phyloP scores from a whole-genome alignment of 30 jellyfish, hydroid and myxozoan species.

The Rhopilema esculentum region DNA sequence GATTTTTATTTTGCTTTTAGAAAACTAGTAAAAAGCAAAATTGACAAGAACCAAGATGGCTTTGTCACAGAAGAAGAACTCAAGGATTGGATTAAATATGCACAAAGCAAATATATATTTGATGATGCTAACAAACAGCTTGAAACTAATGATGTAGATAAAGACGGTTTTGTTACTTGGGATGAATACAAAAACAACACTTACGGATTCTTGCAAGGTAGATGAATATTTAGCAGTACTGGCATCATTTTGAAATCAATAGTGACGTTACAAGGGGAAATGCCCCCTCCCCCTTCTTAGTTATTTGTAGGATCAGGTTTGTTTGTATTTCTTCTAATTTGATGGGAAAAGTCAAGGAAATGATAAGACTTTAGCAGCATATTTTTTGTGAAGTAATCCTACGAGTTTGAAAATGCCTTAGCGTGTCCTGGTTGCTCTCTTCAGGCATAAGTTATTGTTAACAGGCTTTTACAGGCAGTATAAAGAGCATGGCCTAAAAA shows the following conservation, averaged over 20 bases:
- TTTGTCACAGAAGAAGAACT: conserved; percentile 86
- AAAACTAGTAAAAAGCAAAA: conserved; percentile 68
- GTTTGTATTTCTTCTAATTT: no score
- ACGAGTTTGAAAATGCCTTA: no score
- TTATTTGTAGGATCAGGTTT: no score
- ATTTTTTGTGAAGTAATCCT: no score
- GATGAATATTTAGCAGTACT: neutral
- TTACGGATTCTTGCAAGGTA: conserved; percentile 84
- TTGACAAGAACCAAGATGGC: conserved; percentile 91
- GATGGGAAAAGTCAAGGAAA: no score
- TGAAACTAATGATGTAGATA: conserved; percentile 74
- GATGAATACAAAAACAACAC: conserved; percentile 85
- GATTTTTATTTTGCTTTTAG: conserved; percentile 19
- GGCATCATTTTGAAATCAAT: neutral
- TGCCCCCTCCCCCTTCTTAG: no score
- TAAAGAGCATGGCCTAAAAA: no score
- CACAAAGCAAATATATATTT: conserved; percentile 83
- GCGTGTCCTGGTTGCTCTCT: no score
- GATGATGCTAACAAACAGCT: conserved; percentile 85
- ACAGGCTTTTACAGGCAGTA: no score
- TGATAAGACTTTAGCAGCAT: no score
- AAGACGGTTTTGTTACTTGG: conserved; percentile 85
- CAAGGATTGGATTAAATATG: conserved; percentile 87
- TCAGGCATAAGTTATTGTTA: no score
- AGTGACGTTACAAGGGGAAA: neutral